phyloP scores from a whole-genome alignment of 1,140 invertebrate genomes.

The Cydia pomonella region DNA sequence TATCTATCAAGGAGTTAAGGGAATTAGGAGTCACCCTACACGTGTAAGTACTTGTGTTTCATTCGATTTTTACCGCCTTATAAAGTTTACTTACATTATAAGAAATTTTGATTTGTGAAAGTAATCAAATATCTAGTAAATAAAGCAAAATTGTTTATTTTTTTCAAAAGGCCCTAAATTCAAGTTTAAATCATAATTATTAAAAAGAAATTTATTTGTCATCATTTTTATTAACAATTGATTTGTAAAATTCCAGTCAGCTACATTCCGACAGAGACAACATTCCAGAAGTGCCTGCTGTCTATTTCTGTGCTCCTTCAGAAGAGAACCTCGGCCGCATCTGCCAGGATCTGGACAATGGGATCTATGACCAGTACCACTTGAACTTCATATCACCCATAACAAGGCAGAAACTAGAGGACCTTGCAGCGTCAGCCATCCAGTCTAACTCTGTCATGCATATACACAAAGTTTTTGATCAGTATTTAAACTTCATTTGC shows the following conservation, averaged over 20 bases:
- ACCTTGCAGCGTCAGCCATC: constrained; percentile 95
- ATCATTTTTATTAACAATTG: not conserved
- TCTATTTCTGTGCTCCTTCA: constrained; percentile 99
- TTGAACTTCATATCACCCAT: constrained; percentile 99
- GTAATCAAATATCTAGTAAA: no score
- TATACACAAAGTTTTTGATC: constrained; percentile 98
- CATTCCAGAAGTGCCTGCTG: constrained; percentile 98
- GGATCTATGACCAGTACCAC: constrained; percentile 97
- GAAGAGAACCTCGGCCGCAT: constrained; percentile 98
- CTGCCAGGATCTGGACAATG: constrained; percentile 94
- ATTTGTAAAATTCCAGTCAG: constrained; percentile 82
- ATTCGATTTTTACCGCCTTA: constrained; percentile 25
- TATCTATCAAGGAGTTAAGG: constrained; percentile 97
- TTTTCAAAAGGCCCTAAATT: no score
- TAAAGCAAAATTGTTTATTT: no score
- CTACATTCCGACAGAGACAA: constrained; percentile 96
- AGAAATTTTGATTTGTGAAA: no score
- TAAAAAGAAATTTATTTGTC: no score
- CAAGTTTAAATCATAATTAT: no score
- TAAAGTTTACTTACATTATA: not conserved
- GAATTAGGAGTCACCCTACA: constrained; percentile 98
- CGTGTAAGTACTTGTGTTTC: constrained; percentile 85
- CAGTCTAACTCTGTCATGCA: constrained; percentile 92
- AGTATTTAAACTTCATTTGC: constrained; percentile 99
- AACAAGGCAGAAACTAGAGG: constrained; percentile 96